Conservation (phyloP, 1,140 invertebrate species). For the Panagrolaimus sp. region DNA sequence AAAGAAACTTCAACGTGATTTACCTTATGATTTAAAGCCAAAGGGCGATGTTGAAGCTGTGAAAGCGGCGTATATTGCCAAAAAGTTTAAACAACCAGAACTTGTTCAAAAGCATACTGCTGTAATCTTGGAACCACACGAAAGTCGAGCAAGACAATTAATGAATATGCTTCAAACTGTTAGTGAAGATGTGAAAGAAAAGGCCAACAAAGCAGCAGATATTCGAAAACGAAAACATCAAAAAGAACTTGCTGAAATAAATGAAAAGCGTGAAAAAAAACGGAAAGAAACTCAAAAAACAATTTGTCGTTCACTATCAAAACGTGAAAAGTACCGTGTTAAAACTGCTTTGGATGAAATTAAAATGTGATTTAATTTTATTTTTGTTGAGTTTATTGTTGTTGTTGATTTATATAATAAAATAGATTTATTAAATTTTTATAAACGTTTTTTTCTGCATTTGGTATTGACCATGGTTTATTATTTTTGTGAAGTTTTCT, state of each 20-base stretch:
- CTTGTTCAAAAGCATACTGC: constrained; percentile 63
- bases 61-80: constrained; percentile 6
- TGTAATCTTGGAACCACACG: constrained; percentile 80
- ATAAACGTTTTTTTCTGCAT: background rate
- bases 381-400: constrained; percentile 28
- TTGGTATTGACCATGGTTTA: background rate
- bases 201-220: constrained; percentile 63
- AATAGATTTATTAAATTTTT: constrained; percentile 17
- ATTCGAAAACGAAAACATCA: constrained; percentile 64
- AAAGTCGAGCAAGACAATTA: constrained; percentile 67
- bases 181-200: constrained; percentile 64
- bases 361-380: constrained; percentile 21
- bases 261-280: constrained; percentile 27
- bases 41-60: constrained; percentile 62
- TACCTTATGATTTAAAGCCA: constrained; percentile 86
- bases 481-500: background rate
- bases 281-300: constrained; percentile 73
- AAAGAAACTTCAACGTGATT: constrained; percentile 73
- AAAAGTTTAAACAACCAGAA: constrained; percentile 41
- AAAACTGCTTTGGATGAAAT: constrained; percentile 10
- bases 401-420: constrained; percentile 17
- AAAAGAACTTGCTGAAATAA: constrained; percentile 24
- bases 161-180: constrained; percentile 62
- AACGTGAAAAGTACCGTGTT: constrained; percentile 60
- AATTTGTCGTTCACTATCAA: constrained; percentile 72